Base-by-base conservation (phyloP, 2,888 invertebrate genomes). In the Drosophila nigricruria region DNA sequence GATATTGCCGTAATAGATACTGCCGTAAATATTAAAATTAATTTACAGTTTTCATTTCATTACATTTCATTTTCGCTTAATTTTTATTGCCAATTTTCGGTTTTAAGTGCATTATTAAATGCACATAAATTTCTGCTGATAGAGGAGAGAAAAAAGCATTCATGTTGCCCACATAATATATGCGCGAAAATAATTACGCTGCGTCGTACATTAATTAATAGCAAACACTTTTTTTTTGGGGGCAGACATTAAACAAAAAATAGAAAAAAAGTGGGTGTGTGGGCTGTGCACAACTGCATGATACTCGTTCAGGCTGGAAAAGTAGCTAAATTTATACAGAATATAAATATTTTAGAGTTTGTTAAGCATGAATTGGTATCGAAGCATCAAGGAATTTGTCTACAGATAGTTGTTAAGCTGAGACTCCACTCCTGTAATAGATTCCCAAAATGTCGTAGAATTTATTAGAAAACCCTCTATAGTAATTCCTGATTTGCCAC, bases 131-230 rank as follows among this genome's bases (percentile, higher is more conserved):
- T 43, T 36, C 2, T 4, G 56, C 16, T 18, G 47, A 47, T 47
- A 47, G 10, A 30, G 10, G 30, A 45, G 27, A 49, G 42, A 14
- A 49, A 45, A 14, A 40, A 9, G 50, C 36, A 64, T 64, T 69
- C 71, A 79, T 82, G 67, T 58, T 60, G 47, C 32, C 42, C 53
- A 52, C 47, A 67, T 74, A 74, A 77, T 63, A 79, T 56, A 71
- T 47, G 60, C 47, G 45, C 2, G 38, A 53, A 73, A 77, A 73
- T 88, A 85, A 86, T 86, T 80, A 72, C 63, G 52, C 42, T 52
- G 57, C 45, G 25, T 32, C 40, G 53, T 57, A 71, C 67, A 70
- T 73, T 77, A 88, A 88, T 86, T 88, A 86, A 82, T 88, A 77
- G 83, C 52, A 62, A 50, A 27, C 38, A 49, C 34, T 43, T 52